These are phyloP conservation scores for Piprites chloris DNA, from an alignment of 2,113 vertebrate species.

Conservation along the genomic window DNA sequence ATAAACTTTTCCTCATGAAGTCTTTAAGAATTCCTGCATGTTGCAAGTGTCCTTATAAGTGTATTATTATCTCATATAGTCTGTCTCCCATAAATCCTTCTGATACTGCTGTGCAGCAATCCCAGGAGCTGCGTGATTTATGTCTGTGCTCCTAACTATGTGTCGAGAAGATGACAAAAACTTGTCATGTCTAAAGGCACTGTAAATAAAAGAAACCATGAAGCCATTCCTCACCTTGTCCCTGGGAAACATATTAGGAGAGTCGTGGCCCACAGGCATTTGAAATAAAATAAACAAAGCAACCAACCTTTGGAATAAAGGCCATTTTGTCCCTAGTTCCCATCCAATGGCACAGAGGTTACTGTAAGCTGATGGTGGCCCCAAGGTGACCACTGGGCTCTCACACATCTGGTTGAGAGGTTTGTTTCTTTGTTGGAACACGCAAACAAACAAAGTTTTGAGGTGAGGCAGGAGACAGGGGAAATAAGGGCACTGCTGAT, in stretches of 20 bases:
- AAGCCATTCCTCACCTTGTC: conserved; percentile 52
- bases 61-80: conserved; percentile 26
- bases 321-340: neutral
- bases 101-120: neutral
- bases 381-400: neutral
- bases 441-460: neutral
- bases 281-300: conserved; percentile 39
- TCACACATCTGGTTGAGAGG: neutral
- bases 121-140: conserved; percentile 39
- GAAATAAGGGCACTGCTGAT: neutral
- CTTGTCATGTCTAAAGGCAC: conserved; percentile 8
- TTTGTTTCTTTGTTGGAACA: neutral
- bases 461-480: conserved; percentile 13
- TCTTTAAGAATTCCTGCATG: neutral
- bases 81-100: neutral
- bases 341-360: neutral
- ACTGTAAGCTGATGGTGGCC: neutral
- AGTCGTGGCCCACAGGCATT: conserved; percentile 30
- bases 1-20: neutral
- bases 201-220: conserved; percentile 30
- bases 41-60: neutral
- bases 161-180: conserved; percentile 26
- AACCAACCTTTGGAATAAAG: conserved; percentile 31
- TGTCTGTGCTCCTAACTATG: neutral
- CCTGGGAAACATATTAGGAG: conserved; percentile 28